phyloP scores from a whole-genome alignment of 1,140 invertebrate species.

The Drosophila bifasciata region DNA sequence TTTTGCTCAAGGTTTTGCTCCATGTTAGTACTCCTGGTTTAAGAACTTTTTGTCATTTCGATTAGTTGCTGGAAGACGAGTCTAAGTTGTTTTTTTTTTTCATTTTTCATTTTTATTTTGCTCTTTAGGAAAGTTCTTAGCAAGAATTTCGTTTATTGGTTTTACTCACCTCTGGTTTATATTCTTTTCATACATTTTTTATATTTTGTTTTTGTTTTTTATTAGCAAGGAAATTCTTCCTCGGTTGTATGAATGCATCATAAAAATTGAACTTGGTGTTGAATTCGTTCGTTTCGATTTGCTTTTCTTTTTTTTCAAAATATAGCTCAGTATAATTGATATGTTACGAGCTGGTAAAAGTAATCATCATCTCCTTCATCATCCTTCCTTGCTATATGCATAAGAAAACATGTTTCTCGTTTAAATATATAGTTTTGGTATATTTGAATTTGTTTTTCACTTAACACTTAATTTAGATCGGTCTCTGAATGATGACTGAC shows the following conservation, averaged over 20 bases:
- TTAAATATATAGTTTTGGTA: conserved; percentile 43
- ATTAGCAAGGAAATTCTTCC: conserved; percentile 48
- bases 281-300: conserved; percentile 62
- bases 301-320: conserved; percentile 49
- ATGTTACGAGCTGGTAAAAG: conserved; percentile 74
- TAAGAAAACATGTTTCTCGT: conserved; percentile 51
- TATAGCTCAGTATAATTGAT: conserved; percentile 77
- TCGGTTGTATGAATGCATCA: conserved; percentile 44
- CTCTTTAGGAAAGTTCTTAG: conserved; percentile 36
- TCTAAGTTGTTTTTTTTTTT: conserved; percentile 64
- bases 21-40: conserved; percentile 39
- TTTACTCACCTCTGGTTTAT: conserved; percentile 69
- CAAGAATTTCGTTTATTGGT: conserved; percentile 39
- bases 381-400: conserved; percentile 31
- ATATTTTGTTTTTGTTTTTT: conserved; percentile 9
- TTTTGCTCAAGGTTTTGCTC: conserved; percentile 13
- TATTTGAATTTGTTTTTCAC: conserved; percentile 44
- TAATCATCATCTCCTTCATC: conserved; percentile 35
- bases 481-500: conserved; percentile 14
- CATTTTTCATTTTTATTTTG: too few species aligned
- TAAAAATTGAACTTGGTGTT: conserved; percentile 73
- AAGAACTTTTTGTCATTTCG: conserved; percentile 67
- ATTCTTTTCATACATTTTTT: conserved; percentile 17
- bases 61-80: conserved; percentile 80
- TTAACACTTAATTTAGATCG: conserved; percentile 69